Evolutionary conservation across 2,113 vertebrate genomes (phyloP), one percentile per base, ranked within the genome.

Genomic region (Xiphophorus couchianus): DNA sequence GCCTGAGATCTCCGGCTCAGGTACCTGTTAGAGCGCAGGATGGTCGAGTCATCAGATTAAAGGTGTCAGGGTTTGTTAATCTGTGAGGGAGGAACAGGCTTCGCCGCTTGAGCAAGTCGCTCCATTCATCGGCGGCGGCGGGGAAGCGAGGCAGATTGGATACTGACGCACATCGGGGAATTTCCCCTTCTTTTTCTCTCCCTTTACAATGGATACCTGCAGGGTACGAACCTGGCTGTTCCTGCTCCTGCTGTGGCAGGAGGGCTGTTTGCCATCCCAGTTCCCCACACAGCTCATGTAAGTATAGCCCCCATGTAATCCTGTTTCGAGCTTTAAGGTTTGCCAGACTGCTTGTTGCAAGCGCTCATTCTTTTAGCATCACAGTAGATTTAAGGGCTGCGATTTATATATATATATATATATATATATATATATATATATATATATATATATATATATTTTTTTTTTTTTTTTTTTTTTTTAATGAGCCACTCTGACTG

Each of bases 231-330:
- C 91, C 91, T 94, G 96, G 88, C 86, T 95, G 88, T 89, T 97
- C 85, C 94, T 96, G 85, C 88, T 97, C 87, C 93, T 96, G 84
- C 92, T 96, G 42, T 93, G 94, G 75, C 84, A 92, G 79, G 91
- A 94, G 83, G 80, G 88, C 65, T 94, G 91, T 82, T 91, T 94
- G 80, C 94, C 95, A 48, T 95, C 95, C 84, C 96, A 97, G 74
- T 99, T 99, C 82, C 97, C 97, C 8, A 94, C 96, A 7, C 92
- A 96, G 78, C 92, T 94, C 90, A 96, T 96, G 97, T 98, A 94
- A 97, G 97, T 97, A 61, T 14, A 64, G n/a, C 37, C 35, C 37
- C 37, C 29, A n/a, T 62, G 0, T 87, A 87, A 83, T 89, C 82
- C 83, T 31, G 30, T 77, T 66, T 63, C 28, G 12, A 58, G 39